Percentiles rank a stretch among this genome's conserved stretches.
Evolutionary conservation across 2,797 vertebrate genomes (phyloP).

Genomic region (Centroberyx gerrardi): DNA sequence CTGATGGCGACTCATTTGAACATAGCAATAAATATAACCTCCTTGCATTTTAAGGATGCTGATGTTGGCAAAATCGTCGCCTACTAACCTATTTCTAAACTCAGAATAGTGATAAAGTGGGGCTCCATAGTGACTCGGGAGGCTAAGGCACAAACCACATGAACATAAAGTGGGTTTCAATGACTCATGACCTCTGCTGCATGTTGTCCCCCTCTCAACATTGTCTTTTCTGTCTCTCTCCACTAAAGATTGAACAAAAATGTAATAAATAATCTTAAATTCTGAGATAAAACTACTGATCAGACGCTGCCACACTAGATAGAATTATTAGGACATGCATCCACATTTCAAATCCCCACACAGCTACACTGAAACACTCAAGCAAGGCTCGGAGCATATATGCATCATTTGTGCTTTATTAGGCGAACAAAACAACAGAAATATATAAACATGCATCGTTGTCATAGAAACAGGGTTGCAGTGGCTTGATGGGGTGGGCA

Average conservation of each 20-base stretch:
- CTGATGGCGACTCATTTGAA: slow-evolving; percentile 12
- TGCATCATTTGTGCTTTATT: slow-evolving; percentile 87
- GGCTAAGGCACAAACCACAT: slow-evolving; percentile 22
- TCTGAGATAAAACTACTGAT: slow-evolving; percentile 18
- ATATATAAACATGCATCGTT: slow-evolving; percentile 86
- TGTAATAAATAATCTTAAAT: slow-evolving; percentile 15
- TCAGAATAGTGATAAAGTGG: slow-evolving; percentile 37
- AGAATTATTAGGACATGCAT: neutral
- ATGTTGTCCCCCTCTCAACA: neutral
- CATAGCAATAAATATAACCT: slow-evolving; percentile 35
- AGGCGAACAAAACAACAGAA: slow-evolving; percentile 85
- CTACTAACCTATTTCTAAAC: slow-evolving; percentile 59
- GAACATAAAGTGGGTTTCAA: slow-evolving; percentile 20
- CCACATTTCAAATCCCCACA: slow-evolving; percentile 5
- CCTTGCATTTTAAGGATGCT: slow-evolving; percentile 33
- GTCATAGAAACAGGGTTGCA: slow-evolving; percentile 79
- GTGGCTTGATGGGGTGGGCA: slow-evolving; percentile 70
- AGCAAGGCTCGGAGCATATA: slow-evolving; percentile 24
- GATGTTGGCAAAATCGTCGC: slow-evolving; percentile 41
- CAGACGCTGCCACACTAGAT: too few species aligned
- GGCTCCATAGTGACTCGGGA: slow-evolving; percentile 59
- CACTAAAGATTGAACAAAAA: neutral
- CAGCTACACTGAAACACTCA: slow-evolving; percentile 20
- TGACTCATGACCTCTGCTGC: too few species aligned
- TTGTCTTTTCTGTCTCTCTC: slow-evolving; percentile 3